Conservation (phyloP, 2,888 invertebrate species). For the Ditula angustiorana region DNA sequence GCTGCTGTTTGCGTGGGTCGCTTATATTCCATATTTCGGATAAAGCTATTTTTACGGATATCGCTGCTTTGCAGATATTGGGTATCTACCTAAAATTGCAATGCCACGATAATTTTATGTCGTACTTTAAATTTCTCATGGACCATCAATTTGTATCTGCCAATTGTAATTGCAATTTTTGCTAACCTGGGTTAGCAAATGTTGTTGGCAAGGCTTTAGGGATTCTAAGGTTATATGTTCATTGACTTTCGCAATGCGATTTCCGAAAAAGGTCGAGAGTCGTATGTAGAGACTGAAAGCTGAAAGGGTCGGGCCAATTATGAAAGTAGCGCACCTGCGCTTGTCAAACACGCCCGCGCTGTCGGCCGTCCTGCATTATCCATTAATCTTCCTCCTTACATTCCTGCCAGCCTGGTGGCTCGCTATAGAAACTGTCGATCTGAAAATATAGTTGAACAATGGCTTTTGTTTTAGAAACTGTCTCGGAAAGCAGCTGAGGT, state of each 20-base stretch:
- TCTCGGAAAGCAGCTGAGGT: conserved; percentile 30
- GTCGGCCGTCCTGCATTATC: conserved; percentile 68
- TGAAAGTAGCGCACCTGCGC: conserved; percentile 85
- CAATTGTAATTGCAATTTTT: too few relatives aligned
- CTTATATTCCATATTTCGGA: too few relatives aligned
- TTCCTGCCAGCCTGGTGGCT: conserved; percentile 70
- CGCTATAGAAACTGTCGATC: conserved; percentile 43
- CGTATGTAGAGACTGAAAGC: conserved; percentile 59
- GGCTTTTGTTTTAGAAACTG: conserved; percentile 32
- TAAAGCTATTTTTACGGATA: too few relatives aligned
- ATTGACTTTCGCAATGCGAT: conserved; percentile 19
- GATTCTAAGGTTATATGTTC: not conserved
- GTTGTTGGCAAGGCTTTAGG: too few relatives aligned
- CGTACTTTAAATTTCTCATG: too few relatives aligned
- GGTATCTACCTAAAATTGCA: too few relatives aligned
- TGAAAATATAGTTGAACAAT: conserved; percentile 34
- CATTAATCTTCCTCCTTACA: conserved; percentile 82
- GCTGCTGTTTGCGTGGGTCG: too few relatives aligned
- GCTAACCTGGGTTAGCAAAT: not conserved
- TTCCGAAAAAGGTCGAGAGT: conserved; percentile 25
- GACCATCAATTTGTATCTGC: too few relatives aligned
- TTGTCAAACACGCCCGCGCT: conserved; percentile 82
- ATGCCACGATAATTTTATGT: too few relatives aligned
- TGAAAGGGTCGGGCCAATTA: conserved; percentile 84
- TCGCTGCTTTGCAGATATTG: too few relatives aligned